phyloP scores from a whole-genome alignment of 1,140 invertebrate species.

The Maconellicoccus hirsutus region DNA sequence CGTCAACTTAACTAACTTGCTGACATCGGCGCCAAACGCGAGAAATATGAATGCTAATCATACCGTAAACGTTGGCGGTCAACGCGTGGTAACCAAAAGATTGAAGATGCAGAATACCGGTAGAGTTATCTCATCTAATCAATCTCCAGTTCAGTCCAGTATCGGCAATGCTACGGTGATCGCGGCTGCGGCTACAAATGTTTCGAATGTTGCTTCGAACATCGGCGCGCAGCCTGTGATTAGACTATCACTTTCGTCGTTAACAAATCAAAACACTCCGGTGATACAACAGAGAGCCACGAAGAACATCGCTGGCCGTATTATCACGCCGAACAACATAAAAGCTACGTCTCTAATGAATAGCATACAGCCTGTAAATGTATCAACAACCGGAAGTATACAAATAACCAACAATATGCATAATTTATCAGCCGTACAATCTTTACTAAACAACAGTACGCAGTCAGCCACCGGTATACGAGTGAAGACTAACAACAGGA shows the following conservation, averaged over 20 bases:
- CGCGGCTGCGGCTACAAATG: not conserved
- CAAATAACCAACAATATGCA: constrained; percentile 1
- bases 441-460: not conserved
- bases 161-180: constrained; percentile 5
- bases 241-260: constrained; percentile 4
- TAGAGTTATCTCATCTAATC: not conserved
- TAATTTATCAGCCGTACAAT: constrained; percentile 1
- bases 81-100: not conserved
- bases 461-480: not conserved
- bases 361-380: not conserved
- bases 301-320: not conserved
- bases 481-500: not conserved
- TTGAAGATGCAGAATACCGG: not conserved
- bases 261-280: not conserved
- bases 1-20: not conserved
- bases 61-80: not conserved
- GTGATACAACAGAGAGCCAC: not conserved
- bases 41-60: constrained; percentile 1
- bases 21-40: not conserved
- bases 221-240: not conserved
- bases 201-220: not conserved
- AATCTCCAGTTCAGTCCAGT: not conserved
- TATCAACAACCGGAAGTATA: not conserved
- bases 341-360: not conserved
- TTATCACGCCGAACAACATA: not conserved